These are phyloP conservation scores for Ennomos erosarius DNA, from an alignment of 2,888 invertebrate genomes.

Conservation along the genomic window DNA sequence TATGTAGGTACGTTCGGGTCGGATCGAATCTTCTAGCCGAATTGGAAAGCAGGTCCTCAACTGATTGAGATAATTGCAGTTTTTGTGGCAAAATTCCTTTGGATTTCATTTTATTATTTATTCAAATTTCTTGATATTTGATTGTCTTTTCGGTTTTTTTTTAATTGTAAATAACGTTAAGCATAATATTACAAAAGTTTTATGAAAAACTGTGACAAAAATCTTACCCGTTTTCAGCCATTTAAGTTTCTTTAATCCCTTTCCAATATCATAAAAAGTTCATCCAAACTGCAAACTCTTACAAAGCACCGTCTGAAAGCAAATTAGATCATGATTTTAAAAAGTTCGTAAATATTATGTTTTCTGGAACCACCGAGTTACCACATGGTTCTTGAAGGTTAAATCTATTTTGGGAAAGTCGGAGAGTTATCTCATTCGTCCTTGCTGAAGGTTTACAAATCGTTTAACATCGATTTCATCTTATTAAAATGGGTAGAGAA, in stretches of 20 bases:
- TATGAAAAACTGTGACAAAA: too few relatives aligned
- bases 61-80: too few relatives aligned
- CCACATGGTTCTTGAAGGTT: conserved; percentile 33
- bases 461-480: not conserved
- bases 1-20: too few relatives aligned
- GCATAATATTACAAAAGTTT: too few relatives aligned
- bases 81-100: too few relatives aligned
- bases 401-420: conserved; percentile 38
- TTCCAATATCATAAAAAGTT: conserved; percentile 46
- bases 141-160: too few relatives aligned
- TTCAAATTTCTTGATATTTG: too few relatives aligned
- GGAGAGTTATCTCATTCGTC: conserved; percentile 35
- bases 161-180: too few relatives aligned
- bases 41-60: too few relatives aligned
- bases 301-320: conserved; percentile 33
- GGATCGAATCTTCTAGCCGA: too few relatives aligned
- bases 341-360: conserved; percentile 30
- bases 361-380: conserved; percentile 30
- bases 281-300: conserved; percentile 44
- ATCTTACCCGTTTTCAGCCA: conserved; percentile 76
- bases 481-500: too few relatives aligned
- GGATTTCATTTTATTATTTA: too few relatives aligned
- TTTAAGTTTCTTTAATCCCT: conserved; percentile 45
- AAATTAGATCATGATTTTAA: conserved; percentile 29
- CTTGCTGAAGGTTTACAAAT: conserved; percentile 30